Percentiles rank a stretch among this genome's conserved stretches.
Evolutionary conservation across 2,888 invertebrate species (phyloP).

Genomic region (Oscheius sp.): DNA sequence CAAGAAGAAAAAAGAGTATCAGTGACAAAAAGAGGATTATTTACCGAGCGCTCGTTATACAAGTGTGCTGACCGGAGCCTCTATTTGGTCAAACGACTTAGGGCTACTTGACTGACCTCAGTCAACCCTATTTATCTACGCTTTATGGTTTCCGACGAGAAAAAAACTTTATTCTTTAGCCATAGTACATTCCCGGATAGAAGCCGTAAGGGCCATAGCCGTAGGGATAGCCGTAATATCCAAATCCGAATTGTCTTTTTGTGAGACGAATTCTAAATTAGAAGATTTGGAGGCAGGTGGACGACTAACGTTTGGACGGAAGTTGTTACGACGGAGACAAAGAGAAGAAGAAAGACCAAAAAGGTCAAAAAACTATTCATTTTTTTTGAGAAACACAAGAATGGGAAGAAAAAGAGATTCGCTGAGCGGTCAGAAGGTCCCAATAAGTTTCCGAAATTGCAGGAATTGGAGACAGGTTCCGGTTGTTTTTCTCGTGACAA

Average conservation of each 20-base stretch:
- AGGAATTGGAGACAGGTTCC: too few relatives aligned
- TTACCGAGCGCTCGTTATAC: not conserved
- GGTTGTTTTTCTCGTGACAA: too few relatives aligned
- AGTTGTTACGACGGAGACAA: not conserved
- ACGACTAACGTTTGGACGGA: not conserved
- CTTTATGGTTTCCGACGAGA: not conserved
- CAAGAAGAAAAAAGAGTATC: not conserved
- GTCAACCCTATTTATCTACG: conserved; percentile 8
- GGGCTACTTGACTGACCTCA: conserved; percentile 11
- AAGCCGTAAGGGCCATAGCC: not conserved
- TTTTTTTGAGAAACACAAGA: not conserved
- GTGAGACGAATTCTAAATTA: not conserved
- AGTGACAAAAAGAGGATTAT: not conserved
- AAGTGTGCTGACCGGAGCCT: conserved; percentile 3
- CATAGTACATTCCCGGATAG: not conserved
- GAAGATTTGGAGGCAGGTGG: not conserved
- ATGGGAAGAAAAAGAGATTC: not conserved
- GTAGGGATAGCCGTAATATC: not conserved
- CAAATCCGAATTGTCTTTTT: too few relatives aligned
- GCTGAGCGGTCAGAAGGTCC: too few relatives aligned
- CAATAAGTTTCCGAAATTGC: too few relatives aligned
- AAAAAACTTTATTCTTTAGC: not conserved
- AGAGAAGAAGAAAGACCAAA: not conserved
- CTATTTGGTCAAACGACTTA: conserved; percentile 8
- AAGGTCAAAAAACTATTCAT: not conserved